Evolutionary conservation across 2,113 vertebrate species (phyloP).

Genomic region (Oryctolagus cuniculus): mOryCun1.1 NC_091440.1:44351501-44352000

Average conservation of each 20-base stretch:
- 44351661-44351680: neutral
- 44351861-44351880: neutral
- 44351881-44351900: neutral
- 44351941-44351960: neutral
- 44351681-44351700: neutral
- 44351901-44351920: neutral
- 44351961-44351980: neutral
- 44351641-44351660: neutral
- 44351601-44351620: slow-evolving; percentile 39
- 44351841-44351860: neutral
- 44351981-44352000: neutral
- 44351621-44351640: slow-evolving; percentile 40
- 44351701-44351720: neutral
- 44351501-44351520: slow-evolving; percentile 51
- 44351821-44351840: neutral
- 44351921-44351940: slow-evolving; percentile 24
- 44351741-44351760: neutral
- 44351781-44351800: neutral
- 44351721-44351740: neutral
- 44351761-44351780: neutral
- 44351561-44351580: slow-evolving; percentile 9
- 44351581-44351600: slow-evolving; percentile 15
- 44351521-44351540: slow-evolving; percentile 14
- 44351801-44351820: neutral
- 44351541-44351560: slow-evolving; percentile 31